Conservation (phyloP, 2,888 invertebrate species). For the Orthosia cruda region DNA sequence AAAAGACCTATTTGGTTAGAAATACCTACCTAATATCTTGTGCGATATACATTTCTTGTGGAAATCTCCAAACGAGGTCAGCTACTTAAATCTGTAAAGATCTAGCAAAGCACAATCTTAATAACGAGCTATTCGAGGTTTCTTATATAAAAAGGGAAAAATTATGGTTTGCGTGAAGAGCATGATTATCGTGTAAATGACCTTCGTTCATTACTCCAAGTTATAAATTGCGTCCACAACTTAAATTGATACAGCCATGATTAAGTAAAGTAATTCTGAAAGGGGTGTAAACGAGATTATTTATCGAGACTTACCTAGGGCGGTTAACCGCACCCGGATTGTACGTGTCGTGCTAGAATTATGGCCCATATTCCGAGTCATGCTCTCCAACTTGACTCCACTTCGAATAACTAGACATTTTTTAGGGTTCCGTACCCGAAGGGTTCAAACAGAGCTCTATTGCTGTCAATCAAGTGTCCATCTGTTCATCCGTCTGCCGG, state of each 20-base stretch:
- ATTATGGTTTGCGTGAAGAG: conserved; percentile 73
- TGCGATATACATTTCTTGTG: background rate
- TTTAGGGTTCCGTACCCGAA: too few species aligned
- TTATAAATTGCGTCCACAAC: conserved; percentile 69
- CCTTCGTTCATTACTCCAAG: conserved; percentile 72
- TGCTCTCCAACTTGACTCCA: too few species aligned
- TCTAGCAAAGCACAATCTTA: conserved; percentile 69
- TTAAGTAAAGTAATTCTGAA: conserved; percentile 14
- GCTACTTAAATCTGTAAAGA: conserved; percentile 15
- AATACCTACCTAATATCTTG: background rate
- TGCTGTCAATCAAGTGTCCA: too few species aligned
- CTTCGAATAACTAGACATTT: too few species aligned
- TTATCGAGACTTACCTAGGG: background rate
- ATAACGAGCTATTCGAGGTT: conserved; percentile 79
- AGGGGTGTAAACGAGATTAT: background rate
- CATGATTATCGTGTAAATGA: conserved; percentile 74
- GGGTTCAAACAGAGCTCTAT: too few species aligned
- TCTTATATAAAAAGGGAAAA: conserved; percentile 76
- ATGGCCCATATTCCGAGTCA: too few species aligned
- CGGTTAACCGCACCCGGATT: too few species aligned
- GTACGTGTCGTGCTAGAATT: too few species aligned
- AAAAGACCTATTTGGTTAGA: too few species aligned
- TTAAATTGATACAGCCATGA: conserved; percentile 56
- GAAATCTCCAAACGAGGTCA: background rate
- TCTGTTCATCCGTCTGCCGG: too few species aligned